phyloP scores from a whole-genome alignment of 2,888 invertebrate species.

The Philhelius pedissequus region DNA sequence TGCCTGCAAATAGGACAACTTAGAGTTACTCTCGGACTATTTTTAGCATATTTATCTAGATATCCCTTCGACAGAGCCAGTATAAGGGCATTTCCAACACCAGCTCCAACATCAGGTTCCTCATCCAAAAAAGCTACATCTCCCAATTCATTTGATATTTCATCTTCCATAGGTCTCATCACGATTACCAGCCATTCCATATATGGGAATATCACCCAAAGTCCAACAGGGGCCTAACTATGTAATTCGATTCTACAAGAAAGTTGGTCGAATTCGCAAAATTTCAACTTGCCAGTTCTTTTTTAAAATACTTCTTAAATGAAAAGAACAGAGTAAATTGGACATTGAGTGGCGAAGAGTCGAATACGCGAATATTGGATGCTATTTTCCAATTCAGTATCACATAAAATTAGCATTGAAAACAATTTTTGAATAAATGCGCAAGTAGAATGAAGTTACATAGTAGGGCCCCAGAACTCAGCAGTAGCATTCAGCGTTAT shows the following conservation, averaged over 20 bases:
- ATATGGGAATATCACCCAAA: slow-evolving; percentile 96
- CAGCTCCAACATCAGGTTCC: slow-evolving; percentile 94
- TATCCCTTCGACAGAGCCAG: slow-evolving; percentile 97
- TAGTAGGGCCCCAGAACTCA: slow-evolving; percentile 98
- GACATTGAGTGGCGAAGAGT: no score
- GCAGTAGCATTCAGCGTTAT: slow-evolving; percentile 96
- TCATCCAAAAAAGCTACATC: slow-evolving; percentile 85
- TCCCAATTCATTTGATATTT: slow-evolving; percentile 78
- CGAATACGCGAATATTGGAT: no score
- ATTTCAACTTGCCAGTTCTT: no score
- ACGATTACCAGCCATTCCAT: slow-evolving; percentile 93
- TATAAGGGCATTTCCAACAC: slow-evolving; percentile 93
- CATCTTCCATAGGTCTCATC: slow-evolving; percentile 83
- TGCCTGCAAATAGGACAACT: slow-evolving; percentile 87
- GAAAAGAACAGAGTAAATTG: no score
- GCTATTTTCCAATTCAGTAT: no score
- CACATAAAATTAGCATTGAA: no score
- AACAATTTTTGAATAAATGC: no score
- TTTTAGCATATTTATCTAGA: slow-evolving; percentile 89
- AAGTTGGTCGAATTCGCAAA: no score
- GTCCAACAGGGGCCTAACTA: no score
- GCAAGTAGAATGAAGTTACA: no score
- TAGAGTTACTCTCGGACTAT: slow-evolving; percentile 85
- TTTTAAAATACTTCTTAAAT: no score
- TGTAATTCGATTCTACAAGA: no score